These are phyloP conservation scores for Enteromius treurensis DNA, from an alignment of 2,797 vertebrate species.

Conservation along the genomic window DNA sequence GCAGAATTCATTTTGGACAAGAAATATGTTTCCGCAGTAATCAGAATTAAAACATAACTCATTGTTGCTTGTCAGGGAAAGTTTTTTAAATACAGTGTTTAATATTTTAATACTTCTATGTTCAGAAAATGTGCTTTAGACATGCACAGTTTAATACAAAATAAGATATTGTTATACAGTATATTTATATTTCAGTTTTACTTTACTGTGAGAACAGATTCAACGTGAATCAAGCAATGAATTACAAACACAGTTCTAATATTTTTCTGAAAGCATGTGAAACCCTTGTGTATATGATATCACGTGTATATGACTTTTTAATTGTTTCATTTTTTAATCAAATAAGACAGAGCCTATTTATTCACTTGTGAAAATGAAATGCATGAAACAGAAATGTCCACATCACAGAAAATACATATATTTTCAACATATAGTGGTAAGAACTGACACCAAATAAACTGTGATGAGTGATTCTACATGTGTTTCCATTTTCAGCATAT, in stretches of 20 bases:
- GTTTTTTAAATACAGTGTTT: not conserved
- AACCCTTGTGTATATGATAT: too few relatives aligned
- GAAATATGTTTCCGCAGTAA: not conserved
- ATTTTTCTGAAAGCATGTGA: not conserved
- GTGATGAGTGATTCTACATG: slow-evolving; percentile 38
- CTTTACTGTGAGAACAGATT: not conserved
- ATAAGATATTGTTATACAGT: not conserved
- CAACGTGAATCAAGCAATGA: not conserved
- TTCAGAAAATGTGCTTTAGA: not conserved
- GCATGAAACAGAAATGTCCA: not conserved
- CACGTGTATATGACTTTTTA: not conserved
- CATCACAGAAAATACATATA: slow-evolving; percentile 1
- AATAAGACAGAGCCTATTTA: not conserved
- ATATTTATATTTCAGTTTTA: not conserved
- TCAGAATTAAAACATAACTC: not conserved
- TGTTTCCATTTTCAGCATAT: slow-evolving; percentile 58
- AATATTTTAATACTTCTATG: not conserved
- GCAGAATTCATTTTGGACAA: not conserved
- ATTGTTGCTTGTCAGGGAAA: too few relatives aligned
- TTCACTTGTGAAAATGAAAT: not conserved
- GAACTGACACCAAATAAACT: slow-evolving; percentile 12
- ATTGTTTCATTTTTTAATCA: not conserved
- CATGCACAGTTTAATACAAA: not conserved
- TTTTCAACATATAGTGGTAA: not conserved
- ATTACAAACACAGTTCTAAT: not conserved